phyloP scores from a whole-genome alignment of 2,113 vertebrate species.

The Protobothrops flavoviridis region DNA sequence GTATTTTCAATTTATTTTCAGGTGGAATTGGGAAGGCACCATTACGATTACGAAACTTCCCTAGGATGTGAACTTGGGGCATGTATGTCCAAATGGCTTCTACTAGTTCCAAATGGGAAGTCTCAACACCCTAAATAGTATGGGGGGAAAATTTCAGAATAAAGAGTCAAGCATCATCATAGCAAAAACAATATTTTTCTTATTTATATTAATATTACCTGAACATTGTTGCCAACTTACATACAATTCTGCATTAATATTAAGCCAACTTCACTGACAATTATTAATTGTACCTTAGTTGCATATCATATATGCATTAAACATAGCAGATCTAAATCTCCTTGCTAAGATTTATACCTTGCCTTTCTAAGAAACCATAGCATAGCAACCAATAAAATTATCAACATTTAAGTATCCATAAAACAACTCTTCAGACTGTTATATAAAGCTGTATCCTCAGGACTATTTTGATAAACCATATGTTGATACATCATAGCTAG shows the following conservation, averaged over 20 bases:
- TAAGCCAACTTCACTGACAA: background rate
- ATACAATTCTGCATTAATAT: background rate
- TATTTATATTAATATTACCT: background rate
- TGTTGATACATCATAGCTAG: background rate
- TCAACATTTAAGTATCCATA: background rate
- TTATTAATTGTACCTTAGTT: background rate
- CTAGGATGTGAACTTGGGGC: slow-evolving; percentile 98
- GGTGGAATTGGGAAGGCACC: slow-evolving; percentile 97
- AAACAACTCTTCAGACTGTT: background rate
- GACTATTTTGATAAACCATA: background rate
- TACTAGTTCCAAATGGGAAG: slow-evolving; percentile 95
- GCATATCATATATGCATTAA: background rate
- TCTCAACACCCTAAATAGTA: slow-evolving; percentile 89
- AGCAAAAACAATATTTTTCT: slow-evolving; percentile 18
- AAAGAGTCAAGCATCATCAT: slow-evolving; percentile 25
- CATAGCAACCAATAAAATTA: background rate
- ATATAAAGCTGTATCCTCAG: background rate
- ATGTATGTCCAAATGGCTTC: slow-evolving; percentile 99
- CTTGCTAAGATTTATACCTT: background rate
- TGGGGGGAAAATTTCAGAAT: slow-evolving; percentile 49
- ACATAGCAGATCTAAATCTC: background rate
- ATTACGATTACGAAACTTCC: slow-evolving; percentile 98
- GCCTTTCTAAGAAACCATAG: background rate
- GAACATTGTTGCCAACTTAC: background rate
- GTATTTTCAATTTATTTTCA: slow-evolving; percentile 98